Base-by-base conservation (phyloP, 1,140 invertebrate genomes). In the Eciton burchellii region DNA sequence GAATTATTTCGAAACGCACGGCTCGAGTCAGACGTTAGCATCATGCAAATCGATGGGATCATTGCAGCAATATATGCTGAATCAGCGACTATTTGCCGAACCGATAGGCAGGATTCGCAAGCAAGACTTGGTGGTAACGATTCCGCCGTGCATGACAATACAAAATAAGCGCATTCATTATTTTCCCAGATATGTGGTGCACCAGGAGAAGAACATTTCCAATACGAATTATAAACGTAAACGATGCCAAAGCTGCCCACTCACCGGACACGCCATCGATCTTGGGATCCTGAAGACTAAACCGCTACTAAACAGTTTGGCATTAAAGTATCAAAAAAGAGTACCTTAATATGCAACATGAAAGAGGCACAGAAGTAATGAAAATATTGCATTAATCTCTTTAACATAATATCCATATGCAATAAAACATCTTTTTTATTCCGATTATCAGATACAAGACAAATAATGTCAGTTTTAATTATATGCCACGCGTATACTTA, bases 1-100 rank as follows among this genome's bases (percentile, higher is more conserved):
- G 45, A 92, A 93, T 82, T 93, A 92, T 26, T 93, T 92, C 26
- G 92, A 93, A 5, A 93, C 93, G 0, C 93, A 93, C 63, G 92
- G 92, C 35, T 92, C 91, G 0, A 82, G 47, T 16, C 62, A 82
- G 0, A 90, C 90, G 6, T 73, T 91, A 3, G 47, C 21, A 5
- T 90, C 88, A 0, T 89, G 86, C 2, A 79, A 74, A 35, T 92
- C 87, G 3, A 87, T 87, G 1, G 88, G 76, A 9, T 92, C 88
- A 3, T 74, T 93, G 21, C 73, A 91, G n/a, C 89, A 91, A 0
- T 92, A 84, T 59, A 2, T 89, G 11, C 35, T 93, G 16, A 93
- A 93, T 19, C 89, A 92, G 6, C 65, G 93, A 71, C 63, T 93
- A 0, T 93, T 93, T 79, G 90, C 91, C 0, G 90, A 92, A 47